Evolutionary conservation across 1,140 invertebrate species (phyloP).

Genomic region (Samia ricini): DNA sequence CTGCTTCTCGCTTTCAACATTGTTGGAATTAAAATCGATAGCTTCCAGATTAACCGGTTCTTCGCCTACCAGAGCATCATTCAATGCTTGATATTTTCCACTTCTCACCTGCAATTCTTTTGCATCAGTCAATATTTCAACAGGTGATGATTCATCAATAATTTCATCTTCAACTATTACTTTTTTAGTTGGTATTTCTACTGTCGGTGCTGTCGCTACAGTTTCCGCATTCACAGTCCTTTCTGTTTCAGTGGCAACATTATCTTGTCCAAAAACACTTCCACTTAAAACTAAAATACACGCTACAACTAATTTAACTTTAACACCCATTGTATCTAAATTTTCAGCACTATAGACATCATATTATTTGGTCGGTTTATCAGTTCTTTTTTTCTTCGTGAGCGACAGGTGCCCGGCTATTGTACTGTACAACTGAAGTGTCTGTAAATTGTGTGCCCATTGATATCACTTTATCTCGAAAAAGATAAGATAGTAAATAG

Average conservation of each 20-base stretch:
- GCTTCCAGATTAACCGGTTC: slow-evolving; percentile 47
- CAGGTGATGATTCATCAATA: slow-evolving; percentile 25
- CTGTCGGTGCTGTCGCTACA: not conserved
- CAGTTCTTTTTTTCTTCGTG: slow-evolving; percentile 29
- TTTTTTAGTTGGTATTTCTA: slow-evolving; percentile 3
- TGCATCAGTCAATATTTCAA: slow-evolving; percentile 42
- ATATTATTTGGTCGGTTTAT: slow-evolving; percentile 47
- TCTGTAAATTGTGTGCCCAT: slow-evolving; percentile 59
- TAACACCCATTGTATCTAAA: slow-evolving; percentile 55
- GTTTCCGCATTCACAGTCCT: slow-evolving; percentile 34
- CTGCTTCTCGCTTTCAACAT: slow-evolving; percentile 53
- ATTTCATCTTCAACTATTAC: slow-evolving; percentile 31
- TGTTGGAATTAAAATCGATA: slow-evolving; percentile 38
- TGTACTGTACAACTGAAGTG: slow-evolving; percentile 56
- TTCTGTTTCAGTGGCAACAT: slow-evolving; percentile 41
- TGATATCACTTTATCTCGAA: slow-evolving; percentile 63
- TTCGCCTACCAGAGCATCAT: slow-evolving; percentile 45
- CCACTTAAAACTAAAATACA: slow-evolving; percentile 55
- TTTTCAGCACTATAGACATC: slow-evolving; percentile 39
- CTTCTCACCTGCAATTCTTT: slow-evolving; percentile 45
- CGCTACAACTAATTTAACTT: slow-evolving; percentile 49
- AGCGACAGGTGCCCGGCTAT: slow-evolving; percentile 59
- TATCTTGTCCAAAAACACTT: slow-evolving; percentile 61
- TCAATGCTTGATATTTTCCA: slow-evolving; percentile 56
- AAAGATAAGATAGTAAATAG: slow-evolving; percentile 75